Conservation (phyloP, 2,113 vertebrate species). For the Catharus fuscescens region DNA sequence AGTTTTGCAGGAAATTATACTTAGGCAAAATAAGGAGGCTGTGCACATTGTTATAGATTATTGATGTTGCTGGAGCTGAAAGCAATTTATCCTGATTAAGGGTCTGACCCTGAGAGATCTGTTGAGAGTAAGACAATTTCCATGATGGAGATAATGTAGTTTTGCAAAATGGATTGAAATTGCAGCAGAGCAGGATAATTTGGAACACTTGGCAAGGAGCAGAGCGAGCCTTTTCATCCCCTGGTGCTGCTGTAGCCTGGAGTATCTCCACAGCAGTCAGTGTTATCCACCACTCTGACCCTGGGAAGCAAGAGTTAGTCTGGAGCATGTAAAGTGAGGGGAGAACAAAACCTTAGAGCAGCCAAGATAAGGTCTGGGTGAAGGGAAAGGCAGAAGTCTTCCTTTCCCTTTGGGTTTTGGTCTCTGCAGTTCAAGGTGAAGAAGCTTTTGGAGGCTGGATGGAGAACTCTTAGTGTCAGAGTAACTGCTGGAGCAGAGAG, state of each 20-base stretch:
- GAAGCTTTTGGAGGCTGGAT: background rate
- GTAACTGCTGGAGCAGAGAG: background rate
- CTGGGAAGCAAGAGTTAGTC: background rate
- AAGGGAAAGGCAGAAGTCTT: background rate
- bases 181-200: background rate
- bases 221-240: background rate
- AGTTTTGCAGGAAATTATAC: background rate
- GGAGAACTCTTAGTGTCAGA: background rate
- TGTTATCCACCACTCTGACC: background rate
- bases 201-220: background rate
- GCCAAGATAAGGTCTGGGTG: background rate
- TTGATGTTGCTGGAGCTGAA: background rate
- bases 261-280: background rate
- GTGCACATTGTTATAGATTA: background rate
- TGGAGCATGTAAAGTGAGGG: background rate
- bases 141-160: background rate
- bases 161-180: background rate
- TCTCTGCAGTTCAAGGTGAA: background rate
- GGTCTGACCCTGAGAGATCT: background rate
- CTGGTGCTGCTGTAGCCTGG: background rate
- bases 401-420: background rate
- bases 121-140: background rate
- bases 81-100: conserved; percentile 16
- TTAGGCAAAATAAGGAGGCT: background rate
- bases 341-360: background rate